Evolutionary conservation across 2,797 vertebrate species (phyloP), one percentile per base, ranked within the genome.

Genomic region (Remorina albescens): DNA sequence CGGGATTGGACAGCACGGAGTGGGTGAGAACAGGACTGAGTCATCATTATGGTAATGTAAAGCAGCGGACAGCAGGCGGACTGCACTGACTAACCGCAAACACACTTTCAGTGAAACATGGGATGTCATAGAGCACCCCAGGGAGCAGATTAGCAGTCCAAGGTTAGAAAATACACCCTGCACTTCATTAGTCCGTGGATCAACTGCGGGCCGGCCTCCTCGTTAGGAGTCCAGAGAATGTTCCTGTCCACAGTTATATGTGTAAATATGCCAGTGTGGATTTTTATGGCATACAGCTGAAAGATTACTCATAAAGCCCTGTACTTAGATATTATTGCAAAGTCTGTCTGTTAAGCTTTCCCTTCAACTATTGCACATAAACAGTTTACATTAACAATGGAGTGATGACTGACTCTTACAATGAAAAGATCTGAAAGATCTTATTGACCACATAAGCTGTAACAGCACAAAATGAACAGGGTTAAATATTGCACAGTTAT

Each of bases 21-120:
- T 61, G 61, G 81, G 77, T 62, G 71, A 78, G 84, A 86, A 83
- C 78, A 85, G 49, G 67, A 90, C 90, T 91, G 92, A 92, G 69
- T 93, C 91, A 92, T 92, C 86, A 59, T 84, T 90, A 91, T 89
- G 86, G 77, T 82, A 89, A 91, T 86, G 59, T 66, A 75, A 77
- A 78, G 71, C 8, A 11, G 79, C 61, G 37, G 74, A 23, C 73
- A 85, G 76, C 68, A 64, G 66, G 76, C 10, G 39, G 73, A 59
- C 67, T 13, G 21, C 10, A 57, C 86, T 90, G 91, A 93, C 86
- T 92, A 89, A 92, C 83, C 82, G n/a, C 83, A 70, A 66, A 87
- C 75, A 79, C 81, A 76, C 78, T 90, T 83, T 83, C 73, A 70
- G 71, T 78, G 74, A 65, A 89, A 89, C 85, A 83, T 65, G 58